Conservation (phyloP, 1,140 invertebrate genomes). For the Mercenaria mercenaria region DNA sequence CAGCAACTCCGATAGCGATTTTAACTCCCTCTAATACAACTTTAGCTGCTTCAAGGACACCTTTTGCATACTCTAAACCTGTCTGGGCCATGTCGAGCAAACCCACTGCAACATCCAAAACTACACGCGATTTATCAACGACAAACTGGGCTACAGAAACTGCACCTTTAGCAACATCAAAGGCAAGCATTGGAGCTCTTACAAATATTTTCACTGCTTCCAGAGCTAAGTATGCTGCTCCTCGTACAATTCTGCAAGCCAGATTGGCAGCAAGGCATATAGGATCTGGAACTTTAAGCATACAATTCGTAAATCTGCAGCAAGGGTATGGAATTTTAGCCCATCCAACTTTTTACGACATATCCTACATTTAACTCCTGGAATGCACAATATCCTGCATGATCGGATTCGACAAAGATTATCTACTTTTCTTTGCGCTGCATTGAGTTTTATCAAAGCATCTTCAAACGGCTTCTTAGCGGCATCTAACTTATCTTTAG, state of each 20-base stretch:
- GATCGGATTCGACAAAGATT: conserved; percentile 56
- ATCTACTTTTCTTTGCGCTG: conserved; percentile 57
- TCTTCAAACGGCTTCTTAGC: conserved; percentile 55
- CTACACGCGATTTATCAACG: conserved; percentile 63
- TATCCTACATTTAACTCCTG: conserved; percentile 30
- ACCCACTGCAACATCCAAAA: conserved; percentile 46
- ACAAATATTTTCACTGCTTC: conserved; percentile 60
- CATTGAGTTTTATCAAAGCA: conserved; percentile 35
- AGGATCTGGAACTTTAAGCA: conserved; percentile 61
- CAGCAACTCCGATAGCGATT: conserved; percentile 34
- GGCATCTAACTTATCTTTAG: conserved; percentile 54
- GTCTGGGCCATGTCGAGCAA: conserved; percentile 35
- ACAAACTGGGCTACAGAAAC: conserved; percentile 53
- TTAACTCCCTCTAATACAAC: conserved; percentile 59
- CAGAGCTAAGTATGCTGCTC: conserved; percentile 26
- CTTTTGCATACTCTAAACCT: conserved; percentile 44
- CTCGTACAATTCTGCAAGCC: conserved; percentile 48
- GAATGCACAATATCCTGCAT: conserved; percentile 61
- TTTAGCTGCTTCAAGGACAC: conserved; percentile 44
- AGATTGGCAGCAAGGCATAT: conserved; percentile 60
- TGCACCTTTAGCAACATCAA: conserved; percentile 51
- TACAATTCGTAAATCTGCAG: conserved; percentile 61
- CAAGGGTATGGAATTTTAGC: conserved; percentile 56
- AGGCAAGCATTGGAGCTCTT: conserved; percentile 37
- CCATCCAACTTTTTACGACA: conserved; percentile 31